Conservation (phyloP, 2,797 vertebrate genomes). For the Characodon lateralis region DNA sequence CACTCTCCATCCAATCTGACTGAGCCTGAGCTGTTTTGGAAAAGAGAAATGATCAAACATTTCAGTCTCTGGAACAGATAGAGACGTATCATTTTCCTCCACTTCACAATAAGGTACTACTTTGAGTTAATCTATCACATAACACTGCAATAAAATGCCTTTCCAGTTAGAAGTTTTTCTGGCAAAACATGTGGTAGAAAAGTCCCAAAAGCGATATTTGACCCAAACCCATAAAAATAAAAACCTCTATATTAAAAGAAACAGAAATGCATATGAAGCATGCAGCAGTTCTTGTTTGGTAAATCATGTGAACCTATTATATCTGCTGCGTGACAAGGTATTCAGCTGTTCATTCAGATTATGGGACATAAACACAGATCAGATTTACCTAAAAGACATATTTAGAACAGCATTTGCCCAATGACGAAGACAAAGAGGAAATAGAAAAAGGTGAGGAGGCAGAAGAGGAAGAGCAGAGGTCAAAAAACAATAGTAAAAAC, state of each 20-base stretch:
- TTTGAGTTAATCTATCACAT: too few relatives aligned
- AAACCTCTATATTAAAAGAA: not conserved
- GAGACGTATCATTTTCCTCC: not conserved
- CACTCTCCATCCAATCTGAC: too few relatives aligned
- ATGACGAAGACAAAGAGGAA: conserved; percentile 23
- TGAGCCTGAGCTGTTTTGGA: too few relatives aligned
- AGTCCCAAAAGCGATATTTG: not conserved
- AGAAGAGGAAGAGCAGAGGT: conserved; percentile 35
- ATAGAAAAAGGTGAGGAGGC: not conserved
- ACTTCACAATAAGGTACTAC: too few relatives aligned
- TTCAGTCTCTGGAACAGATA: too few relatives aligned
- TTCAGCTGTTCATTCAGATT: not conserved
- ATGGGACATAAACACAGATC: not conserved
- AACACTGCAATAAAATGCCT: too few relatives aligned
- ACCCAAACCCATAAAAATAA: not conserved
- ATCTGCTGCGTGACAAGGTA: not conserved
- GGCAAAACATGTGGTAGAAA: not conserved
- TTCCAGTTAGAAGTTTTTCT: not conserved
- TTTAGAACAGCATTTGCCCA: not conserved
- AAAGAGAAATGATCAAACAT: too few relatives aligned
- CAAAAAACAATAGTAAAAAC: not conserved
- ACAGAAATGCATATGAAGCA: not conserved
- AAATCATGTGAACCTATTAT: not conserved
- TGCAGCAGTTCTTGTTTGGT: not conserved
- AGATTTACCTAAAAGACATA: not conserved